phyloP scores from a whole-genome alignment of 2,113 vertebrate genomes.

The Clupea harengus region DNA sequence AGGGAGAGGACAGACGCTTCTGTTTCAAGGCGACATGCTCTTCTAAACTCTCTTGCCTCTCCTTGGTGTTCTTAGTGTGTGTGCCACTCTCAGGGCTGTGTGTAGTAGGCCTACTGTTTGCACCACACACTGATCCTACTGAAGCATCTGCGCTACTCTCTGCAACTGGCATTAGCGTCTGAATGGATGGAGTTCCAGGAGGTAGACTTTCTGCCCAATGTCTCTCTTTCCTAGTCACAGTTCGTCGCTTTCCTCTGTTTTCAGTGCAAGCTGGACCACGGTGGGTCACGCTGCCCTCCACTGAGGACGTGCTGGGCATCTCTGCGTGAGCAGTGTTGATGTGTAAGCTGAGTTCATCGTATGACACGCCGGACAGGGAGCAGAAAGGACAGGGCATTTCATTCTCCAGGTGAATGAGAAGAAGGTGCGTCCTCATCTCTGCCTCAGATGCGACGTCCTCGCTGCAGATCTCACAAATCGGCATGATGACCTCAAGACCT shows the following conservation, averaged over 20 bases:
- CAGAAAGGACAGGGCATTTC: conserved; percentile 72
- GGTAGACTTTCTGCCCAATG: background rate
- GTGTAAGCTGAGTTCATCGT: conserved; percentile 74
- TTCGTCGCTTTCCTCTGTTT: background rate
- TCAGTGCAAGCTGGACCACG: background rate
- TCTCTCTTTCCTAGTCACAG: background rate
- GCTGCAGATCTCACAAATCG: conserved; percentile 77
- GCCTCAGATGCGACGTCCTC: conserved; percentile 68
- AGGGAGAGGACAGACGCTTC: conserved; percentile 30
- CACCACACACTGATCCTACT: background rate
- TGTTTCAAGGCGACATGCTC: conserved; percentile 48
- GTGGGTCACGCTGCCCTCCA: conserved; percentile 32
- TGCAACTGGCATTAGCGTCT: background rate
- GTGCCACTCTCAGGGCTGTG: background rate
- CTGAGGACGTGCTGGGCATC: background rate
- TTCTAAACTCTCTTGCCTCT: background rate
- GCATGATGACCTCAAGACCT: conserved; percentile 55
- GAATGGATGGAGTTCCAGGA: background rate
- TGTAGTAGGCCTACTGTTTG: background rate
- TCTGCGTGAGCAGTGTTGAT: conserved; percentile 71
- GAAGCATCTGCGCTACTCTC: background rate
- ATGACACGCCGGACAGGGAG: conserved; percentile 66
- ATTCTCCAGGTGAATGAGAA: conserved; percentile 67
- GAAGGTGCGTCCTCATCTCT: conserved; percentile 71
- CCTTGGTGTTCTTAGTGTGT: background rate